These are phyloP conservation scores for Drosophila yooni DNA, from an alignment of 2,888 invertebrate genomes.

Conservation along the genomic window DNA sequence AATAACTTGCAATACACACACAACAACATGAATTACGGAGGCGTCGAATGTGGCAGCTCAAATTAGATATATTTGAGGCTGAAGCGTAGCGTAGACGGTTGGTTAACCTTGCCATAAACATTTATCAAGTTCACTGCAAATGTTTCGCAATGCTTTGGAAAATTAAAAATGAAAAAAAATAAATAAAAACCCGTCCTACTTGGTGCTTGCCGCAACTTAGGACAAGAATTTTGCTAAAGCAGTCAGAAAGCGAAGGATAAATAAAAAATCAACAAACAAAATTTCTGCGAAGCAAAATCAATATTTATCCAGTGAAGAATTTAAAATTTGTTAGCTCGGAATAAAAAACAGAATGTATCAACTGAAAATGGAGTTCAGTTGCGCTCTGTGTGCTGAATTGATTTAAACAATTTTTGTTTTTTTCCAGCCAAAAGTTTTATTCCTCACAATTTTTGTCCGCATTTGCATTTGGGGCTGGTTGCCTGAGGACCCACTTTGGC, in stretches of 20 bases:
- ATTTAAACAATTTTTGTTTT: constrained; percentile 66
- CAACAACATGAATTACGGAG: constrained; percentile 46
- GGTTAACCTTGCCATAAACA: constrained; percentile 61
- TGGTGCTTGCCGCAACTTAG: constrained; percentile 48
- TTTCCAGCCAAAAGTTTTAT: constrained; percentile 39
- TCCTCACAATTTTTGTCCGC: constrained; percentile 11
- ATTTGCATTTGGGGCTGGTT: constrained; percentile 58
- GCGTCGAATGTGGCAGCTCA: constrained; percentile 64
- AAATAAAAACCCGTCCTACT: constrained; percentile 21
- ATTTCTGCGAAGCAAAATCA: constrained; percentile 68
- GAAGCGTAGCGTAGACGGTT: constrained; percentile 7
- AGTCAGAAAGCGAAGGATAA: constrained; percentile 4
- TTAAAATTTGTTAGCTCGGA: constrained; percentile 49
- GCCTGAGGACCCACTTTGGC: constrained; percentile 42
- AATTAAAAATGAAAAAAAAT: constrained; percentile 13
- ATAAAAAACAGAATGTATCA: constrained; percentile 8
- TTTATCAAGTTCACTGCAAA: constrained; percentile 57
- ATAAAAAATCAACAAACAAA: constrained; percentile 37
- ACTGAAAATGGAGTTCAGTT: constrained; percentile 38
- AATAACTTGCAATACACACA: constrained; percentile 40
- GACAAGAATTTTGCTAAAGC: constrained; percentile 42
- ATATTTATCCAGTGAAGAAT: constrained; percentile 64
- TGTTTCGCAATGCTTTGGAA: constrained; percentile 11
- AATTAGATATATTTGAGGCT: constrained; percentile 40
- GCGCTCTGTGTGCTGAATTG: constrained; percentile 56